Base-by-base conservation (phyloP, 2,888 invertebrate species). In the Sesia bembeciformis region DNA sequence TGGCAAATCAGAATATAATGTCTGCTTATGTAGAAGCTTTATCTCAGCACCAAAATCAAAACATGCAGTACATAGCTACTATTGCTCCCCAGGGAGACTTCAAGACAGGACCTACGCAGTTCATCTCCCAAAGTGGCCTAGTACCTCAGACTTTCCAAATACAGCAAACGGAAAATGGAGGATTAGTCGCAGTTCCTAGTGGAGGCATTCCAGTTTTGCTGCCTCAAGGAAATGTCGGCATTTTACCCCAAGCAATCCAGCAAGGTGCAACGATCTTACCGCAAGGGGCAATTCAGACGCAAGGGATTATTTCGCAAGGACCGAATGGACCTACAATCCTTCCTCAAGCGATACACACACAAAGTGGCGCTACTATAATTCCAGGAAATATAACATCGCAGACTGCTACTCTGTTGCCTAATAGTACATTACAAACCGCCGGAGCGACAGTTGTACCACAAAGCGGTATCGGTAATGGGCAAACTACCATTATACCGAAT, bases 41-140 rank as follows among this genome's bases (percentile, higher is more conserved):
- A 62, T 93, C 93, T 53, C 94, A 93, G 66, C 92, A 93, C 62
- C 91, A 93, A 55, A 92, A 92, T 56, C 93, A 93, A 72, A 93
- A 93, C 70, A 88, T 95, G 77, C 95, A 95, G 67, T 95, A 95
- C 66, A 93, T 95, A 51, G 92, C 95, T 5, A 92, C 94, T 0
- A 91, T 93, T 57, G 90, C 92, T 0, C 92, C 93, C 4, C 93
- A 92, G 72, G 86, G 86, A 54, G 92, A 92, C 51, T 91, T 81
- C 52, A 92, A 92, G 63, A 81, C 88, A 1, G 81, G 84, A 23
- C 88, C 87, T 3, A 90, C 91, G 42, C 91, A 92, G 60, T 92
- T 91, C 57, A 79, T 91, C 58, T 90, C 91, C 7, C 86, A 91
- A 65, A 80, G 90, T 66, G 87, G 90, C 51, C 74, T 91, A 40